A percentile compares a stretch with the other conserved stretches of the same genome.
These are phyloP conservation scores for Synergus laeviventris DNA, from an alignment of 2,888 invertebrate species.

Conservation along the genomic window DNA sequence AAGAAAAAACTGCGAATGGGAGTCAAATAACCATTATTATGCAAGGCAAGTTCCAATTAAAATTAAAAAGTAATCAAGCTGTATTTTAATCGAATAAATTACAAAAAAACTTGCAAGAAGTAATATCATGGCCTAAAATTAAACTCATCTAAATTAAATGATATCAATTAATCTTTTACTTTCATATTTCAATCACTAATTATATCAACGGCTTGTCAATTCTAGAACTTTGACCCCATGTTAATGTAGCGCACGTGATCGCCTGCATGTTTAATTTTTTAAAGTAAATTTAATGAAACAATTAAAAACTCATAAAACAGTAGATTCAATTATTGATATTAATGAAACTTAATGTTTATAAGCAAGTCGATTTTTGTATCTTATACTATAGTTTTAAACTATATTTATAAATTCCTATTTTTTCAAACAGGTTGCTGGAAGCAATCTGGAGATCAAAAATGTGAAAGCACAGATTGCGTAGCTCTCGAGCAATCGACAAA, in stretches of 20 bases:
- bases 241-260: conserved; percentile 9
- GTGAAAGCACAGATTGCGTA: conserved; percentile 78
- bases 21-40: conserved; percentile 81
- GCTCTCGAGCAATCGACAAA: conserved; percentile 79
- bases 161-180: conserved; percentile 16
- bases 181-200: background rate
- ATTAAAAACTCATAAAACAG: no score
- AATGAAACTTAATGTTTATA: no score
- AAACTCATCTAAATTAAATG: conserved; percentile 10
- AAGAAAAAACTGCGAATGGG: conserved; percentile 77
- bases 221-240: conserved; percentile 18
- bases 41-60: conserved; percentile 79
- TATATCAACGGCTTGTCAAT: conserved; percentile 39
- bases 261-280: background rate
- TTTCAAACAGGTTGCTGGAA: conserved; percentile 76
- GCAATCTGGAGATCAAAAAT: conserved; percentile 74
- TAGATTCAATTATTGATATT: no score
- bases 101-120: background rate
- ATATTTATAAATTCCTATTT: background rate
- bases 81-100: no score
- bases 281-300: conserved; percentile 4
- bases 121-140: background rate
- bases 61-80: background rate
- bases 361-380: no score
- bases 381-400: background rate